Percentiles rank a stretch among this genome's conserved stretches.
These are phyloP conservation scores for Mesopsocus fuscifrons DNA, from an alignment of 2,888 invertebrate genomes.

Conservation along the genomic window DNA sequence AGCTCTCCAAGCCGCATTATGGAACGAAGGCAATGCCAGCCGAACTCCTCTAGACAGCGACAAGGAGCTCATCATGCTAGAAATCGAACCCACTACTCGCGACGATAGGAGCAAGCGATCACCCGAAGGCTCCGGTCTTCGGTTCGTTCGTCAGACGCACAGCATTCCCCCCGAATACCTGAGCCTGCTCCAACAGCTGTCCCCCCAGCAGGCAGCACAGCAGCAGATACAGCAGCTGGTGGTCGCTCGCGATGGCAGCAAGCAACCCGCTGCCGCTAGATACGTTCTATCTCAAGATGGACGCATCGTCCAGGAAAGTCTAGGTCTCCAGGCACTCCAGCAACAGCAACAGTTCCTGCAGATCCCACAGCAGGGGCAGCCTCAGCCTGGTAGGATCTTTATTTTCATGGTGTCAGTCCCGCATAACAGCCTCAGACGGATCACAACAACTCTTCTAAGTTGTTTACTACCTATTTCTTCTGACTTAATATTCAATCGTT, in stretches of 20 bases:
- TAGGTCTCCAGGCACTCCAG: neutral
- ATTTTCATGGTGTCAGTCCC: no score
- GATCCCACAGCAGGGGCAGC: neutral
- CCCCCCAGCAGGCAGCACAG: conserved; percentile 1
- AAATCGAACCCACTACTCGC: neutral
- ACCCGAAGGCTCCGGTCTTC: neutral
- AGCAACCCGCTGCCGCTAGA: conserved; percentile 6
- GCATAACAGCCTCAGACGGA: no score
- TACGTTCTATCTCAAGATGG: conserved; percentile 6
- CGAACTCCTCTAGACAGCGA: no score
- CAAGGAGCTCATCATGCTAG: conserved; percentile 3
- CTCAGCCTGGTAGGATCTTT: neutral
- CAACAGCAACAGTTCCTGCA: neutral
- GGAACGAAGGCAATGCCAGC: no score
- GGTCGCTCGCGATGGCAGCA: conserved; percentile 2
- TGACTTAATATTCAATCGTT: no score
- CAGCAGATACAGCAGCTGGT: conserved; percentile 5
- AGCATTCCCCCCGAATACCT: conserved; percentile 2
- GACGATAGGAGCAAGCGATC: conserved; percentile 4
- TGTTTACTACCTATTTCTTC: no score
- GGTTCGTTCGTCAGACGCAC: conserved; percentile 1
- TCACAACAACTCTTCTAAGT: no score
- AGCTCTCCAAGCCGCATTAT: no score
- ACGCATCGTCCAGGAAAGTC: neutral
- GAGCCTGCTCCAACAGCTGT: neutral